Evolutionary conservation across 2,888 invertebrate species (phyloP), one percentile per base, ranked within the genome.

Genomic region (Trichopria drosophilae): DNA sequence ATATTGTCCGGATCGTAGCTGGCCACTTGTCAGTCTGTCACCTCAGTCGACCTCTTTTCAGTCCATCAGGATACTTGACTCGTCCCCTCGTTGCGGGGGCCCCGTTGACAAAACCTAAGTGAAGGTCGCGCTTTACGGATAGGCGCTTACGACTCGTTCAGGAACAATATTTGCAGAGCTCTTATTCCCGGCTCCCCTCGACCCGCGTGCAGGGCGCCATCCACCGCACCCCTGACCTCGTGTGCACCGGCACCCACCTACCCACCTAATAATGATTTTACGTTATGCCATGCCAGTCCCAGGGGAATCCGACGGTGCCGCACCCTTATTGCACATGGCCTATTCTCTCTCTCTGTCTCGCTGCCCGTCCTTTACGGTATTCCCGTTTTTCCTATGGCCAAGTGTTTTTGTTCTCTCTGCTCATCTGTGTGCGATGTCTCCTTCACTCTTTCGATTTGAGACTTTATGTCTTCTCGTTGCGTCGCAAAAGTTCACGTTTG

Each of bases 211-310:
- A 44, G 32, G 51, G 51, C 53, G 55, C 55, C 47, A 42, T 51
- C 58, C 57, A 53, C 63, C 61, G 49, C 59, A 46, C 54, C 55
- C 51, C 39, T 55, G 43, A 47, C 23, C 61, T 64, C 59, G 59
- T 63, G 60, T 62, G 64, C 61, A 64, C 61, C 59, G 58, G 61
- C 55, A 64, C 61, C 66, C 59, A 64, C 62, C 67, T 62, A 67
- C 68, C 69, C 70, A 72, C 67, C 73, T 74, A 73, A 75, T 75
- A 75, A 75, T 75, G 75, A 75, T 75, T 75, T 75, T 73, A 75
- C 75, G 75, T 74, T 72, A 71, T 72, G 72, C 73, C 73, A 72
- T 66, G 69, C 68, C 64, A 65, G 65, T 71, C 75, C 72, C 75
- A 61, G 62, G 75, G 75, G 75, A 72, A 71, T 71, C 68, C 68